A percentile compares a stretch with the other conserved stretches of the same genome.
Evolutionary conservation across 2,888 invertebrate genomes (phyloP).

Genomic region (Megastigmus dorsalis): DNA sequence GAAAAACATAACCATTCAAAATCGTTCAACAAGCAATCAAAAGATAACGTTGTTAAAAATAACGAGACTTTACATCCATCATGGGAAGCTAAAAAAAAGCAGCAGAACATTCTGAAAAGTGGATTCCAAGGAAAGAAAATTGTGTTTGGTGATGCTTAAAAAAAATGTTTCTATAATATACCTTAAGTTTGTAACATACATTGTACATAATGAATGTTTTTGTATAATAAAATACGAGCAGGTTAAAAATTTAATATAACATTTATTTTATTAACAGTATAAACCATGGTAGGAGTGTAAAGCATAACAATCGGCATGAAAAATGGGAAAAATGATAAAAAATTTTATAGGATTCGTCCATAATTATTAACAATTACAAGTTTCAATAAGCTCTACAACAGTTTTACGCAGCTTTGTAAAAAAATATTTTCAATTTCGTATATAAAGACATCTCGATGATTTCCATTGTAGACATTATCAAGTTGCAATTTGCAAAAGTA

Average conservation of each 20-base stretch:
- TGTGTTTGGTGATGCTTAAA: constrained; percentile 63
- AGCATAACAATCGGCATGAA: no score
- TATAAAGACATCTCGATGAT: no score
- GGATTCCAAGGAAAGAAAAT: constrained; percentile 72
- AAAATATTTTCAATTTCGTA: no score
- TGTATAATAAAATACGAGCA: constrained; percentile 21
- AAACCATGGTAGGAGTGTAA: no score
- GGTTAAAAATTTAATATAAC: not conserved
- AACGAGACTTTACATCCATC: constrained; percentile 68
- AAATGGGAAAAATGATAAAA: no score
- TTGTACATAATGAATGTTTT: constrained; percentile 36
- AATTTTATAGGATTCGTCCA: no score
- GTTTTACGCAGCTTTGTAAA: no score
- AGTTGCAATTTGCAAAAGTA: no score
- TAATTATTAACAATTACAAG: no score
- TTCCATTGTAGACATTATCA: no score
- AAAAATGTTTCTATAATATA: not conserved
- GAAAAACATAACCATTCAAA: constrained; percentile 6
- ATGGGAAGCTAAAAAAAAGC: constrained; percentile 70
- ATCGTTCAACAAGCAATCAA: constrained; percentile 3
- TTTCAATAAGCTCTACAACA: no score
- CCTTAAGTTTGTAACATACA: constrained; percentile 16
- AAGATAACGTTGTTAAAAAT: not conserved
- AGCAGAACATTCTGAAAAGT: constrained; percentile 67
- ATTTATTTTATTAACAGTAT: no score